Conservation (phyloP, 2,888 invertebrate species). For the Melolontha melolontha region DNA sequence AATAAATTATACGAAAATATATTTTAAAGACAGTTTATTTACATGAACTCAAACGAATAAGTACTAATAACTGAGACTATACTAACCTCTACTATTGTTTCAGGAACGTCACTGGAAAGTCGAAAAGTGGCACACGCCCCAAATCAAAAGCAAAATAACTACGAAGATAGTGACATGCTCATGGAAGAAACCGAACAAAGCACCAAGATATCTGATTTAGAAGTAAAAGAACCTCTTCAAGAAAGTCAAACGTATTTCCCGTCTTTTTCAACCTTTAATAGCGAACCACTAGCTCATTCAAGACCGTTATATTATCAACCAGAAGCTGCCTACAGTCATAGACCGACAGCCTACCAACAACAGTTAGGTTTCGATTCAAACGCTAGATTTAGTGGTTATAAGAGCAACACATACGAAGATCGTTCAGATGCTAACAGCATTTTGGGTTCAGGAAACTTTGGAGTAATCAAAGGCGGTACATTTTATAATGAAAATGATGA, state of each 20-base stretch:
- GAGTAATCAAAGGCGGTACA: conserved; percentile 87
- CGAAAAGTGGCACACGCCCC: conserved; percentile 16
- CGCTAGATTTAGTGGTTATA: conserved; percentile 63
- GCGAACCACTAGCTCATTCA: conserved; percentile 73
- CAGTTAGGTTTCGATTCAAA: conserved; percentile 55
- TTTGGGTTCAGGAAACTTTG: conserved; percentile 87
- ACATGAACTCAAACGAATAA: too few species aligned
- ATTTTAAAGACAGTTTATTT: too few species aligned
- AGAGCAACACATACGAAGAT: conserved; percentile 50
- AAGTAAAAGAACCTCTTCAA: conserved; percentile 66
- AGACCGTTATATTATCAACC: conserved; percentile 72
- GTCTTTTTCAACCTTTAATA: conserved; percentile 69
- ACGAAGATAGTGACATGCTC: conserved; percentile 65
- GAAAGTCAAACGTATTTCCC: conserved; percentile 82
- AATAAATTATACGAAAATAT: too few species aligned
- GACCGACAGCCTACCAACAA: conserved; percentile 65
- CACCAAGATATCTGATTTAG: conserved; percentile 32
- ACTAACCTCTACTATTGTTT: neutral
- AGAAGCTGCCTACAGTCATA: conserved; percentile 73
- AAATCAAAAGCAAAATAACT: conserved; percentile 4
- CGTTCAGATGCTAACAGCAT: conserved; percentile 68
- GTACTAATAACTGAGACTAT: too few species aligned
- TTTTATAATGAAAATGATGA: conserved; percentile 75
- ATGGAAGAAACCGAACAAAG: conserved; percentile 62
- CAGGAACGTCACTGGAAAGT: conserved; percentile 17